Percentiles rank a stretch among this genome's conserved stretches.
Conservation (phyloP, 2,113 vertebrate genomes). For the Orientallactaga bullata region DNA sequence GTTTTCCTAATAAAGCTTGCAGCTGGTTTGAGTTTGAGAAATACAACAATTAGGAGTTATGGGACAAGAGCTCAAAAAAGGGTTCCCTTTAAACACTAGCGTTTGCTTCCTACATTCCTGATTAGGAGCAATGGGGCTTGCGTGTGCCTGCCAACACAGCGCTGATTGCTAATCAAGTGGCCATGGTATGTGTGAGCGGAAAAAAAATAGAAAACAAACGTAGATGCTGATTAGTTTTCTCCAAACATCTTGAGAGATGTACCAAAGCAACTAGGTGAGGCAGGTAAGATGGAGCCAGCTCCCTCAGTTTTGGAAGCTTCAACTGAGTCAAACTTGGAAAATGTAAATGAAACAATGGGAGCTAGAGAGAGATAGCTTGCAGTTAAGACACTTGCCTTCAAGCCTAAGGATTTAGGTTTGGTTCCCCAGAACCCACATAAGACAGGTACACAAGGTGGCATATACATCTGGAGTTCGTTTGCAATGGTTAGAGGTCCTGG, state of each 20-base stretch:
- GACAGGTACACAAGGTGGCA: too few species aligned
- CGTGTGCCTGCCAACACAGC: constrained; percentile 37
- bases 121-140: constrained; percentile 64
- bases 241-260: constrained; percentile 71
- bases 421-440: too few species aligned
- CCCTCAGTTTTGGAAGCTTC: background rate
- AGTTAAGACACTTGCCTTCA: too few species aligned
- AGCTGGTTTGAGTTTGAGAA: constrained; percentile 81
- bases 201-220: constrained; percentile 75
- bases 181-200: constrained; percentile 58
- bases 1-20: constrained; percentile 81
- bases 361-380: too few species aligned
- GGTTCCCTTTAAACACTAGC: constrained; percentile 72
- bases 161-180: constrained; percentile 83
- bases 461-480: too few species aligned
- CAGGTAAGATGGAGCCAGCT: background rate
- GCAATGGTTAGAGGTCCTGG: too few species aligned
- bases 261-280: constrained; percentile 1
- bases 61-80: constrained; percentile 78
- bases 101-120: constrained; percentile 70
- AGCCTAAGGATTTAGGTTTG: too few species aligned
- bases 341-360: background rate
- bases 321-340: background rate
- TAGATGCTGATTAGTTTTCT: constrained; percentile 78
- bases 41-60: constrained; percentile 81